Evolutionary conservation across 2,113 vertebrate genomes (phyloP).

Genomic region (Ornithorhynchus anatinus): DNA sequence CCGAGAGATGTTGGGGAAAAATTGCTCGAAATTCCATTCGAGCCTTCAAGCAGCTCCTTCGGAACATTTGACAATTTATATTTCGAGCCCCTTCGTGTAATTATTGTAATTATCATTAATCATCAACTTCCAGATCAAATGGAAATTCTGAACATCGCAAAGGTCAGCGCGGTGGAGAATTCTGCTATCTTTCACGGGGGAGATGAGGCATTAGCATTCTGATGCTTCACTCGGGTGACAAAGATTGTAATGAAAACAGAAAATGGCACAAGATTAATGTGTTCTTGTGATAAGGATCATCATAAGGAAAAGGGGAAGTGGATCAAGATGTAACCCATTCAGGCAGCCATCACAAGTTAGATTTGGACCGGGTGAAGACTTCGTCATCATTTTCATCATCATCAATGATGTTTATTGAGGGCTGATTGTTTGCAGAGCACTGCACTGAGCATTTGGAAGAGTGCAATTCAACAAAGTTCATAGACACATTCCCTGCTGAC

Average conservation of each 20-base stretch:
- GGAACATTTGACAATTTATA: slow-evolving; percentile 65
- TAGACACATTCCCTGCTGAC: too few species aligned
- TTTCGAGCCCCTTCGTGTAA: slow-evolving; percentile 60
- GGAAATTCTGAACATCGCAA: slow-evolving; percentile 63
- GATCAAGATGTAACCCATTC: slow-evolving; percentile 42
- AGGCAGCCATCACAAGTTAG: too few species aligned
- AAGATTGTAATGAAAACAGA: slow-evolving; percentile 67
- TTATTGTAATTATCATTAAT: slow-evolving; percentile 73
- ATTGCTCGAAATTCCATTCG: slow-evolving; percentile 55
- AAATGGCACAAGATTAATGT: slow-evolving; percentile 64
- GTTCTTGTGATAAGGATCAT: slow-evolving; percentile 50
- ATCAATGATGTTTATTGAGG: too few species aligned
- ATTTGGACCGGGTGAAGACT: too few species aligned
- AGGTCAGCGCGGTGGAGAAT: slow-evolving; percentile 67
- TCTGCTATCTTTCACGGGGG: slow-evolving; percentile 57
- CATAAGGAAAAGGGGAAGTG: slow-evolving; percentile 30
- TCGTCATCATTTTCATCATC: too few species aligned
- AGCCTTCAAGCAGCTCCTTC: slow-evolving; percentile 61
- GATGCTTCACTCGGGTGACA: slow-evolving; percentile 50
- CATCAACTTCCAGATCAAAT: slow-evolving; percentile 67
- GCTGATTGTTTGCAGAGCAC: too few species aligned
- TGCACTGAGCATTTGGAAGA: too few species aligned
- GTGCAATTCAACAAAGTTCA: too few species aligned
- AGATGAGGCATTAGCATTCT: slow-evolving; percentile 63
- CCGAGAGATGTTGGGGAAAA: slow-evolving; percentile 51